Percentiles rank a stretch among this genome's conserved stretches.
Conservation (phyloP, 2,888 invertebrate genomes). For the Nudaria mundana region DNA sequence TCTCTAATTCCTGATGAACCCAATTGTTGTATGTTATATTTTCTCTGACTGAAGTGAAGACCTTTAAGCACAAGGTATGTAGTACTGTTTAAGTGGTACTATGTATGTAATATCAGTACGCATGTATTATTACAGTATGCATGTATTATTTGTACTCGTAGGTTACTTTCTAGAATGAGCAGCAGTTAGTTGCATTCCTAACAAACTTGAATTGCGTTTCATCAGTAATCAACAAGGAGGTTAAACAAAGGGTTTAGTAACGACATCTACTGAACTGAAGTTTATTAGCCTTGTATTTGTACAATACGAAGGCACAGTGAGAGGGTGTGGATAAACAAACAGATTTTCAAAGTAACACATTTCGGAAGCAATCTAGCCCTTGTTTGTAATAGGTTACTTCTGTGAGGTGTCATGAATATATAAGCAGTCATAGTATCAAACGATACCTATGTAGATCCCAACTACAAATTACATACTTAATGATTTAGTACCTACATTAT, state of each 20-base stretch:
- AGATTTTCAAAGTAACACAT: constrained; percentile 52
- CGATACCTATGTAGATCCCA: not conserved
- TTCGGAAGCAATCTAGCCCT: constrained; percentile 48
- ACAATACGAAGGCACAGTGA: constrained; percentile 35
- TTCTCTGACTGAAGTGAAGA: too few relatives aligned
- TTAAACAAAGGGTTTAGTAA: constrained; percentile 37
- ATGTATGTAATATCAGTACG: too few relatives aligned
- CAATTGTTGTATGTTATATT: too few relatives aligned
- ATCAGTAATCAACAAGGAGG: constrained; percentile 30
- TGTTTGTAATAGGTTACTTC: constrained; percentile 47
- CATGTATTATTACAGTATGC: too few relatives aligned
- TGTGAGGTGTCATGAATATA: constrained; percentile 14
- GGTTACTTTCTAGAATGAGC: too few relatives aligned
- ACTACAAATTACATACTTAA: constrained; percentile 18
- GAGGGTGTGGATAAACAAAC: constrained; percentile 45
- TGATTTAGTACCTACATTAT: too few relatives aligned
- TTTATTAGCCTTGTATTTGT: constrained; percentile 60
- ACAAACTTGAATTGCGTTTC: constrained; percentile 31
- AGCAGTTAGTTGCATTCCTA: too few relatives aligned
- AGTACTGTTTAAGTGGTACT: too few relatives aligned
- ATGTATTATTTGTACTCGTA: too few relatives aligned
- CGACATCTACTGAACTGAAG: constrained; percentile 40
- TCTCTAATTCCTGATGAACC: too few relatives aligned
- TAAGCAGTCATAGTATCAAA: not conserved
- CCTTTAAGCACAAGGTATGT: too few relatives aligned